A percentile compares a stretch with the other conserved stretches of the same genome.
phyloP scores from a whole-genome alignment of 2,888 invertebrate species.

The Euspilapteryx auroguttella region DNA sequence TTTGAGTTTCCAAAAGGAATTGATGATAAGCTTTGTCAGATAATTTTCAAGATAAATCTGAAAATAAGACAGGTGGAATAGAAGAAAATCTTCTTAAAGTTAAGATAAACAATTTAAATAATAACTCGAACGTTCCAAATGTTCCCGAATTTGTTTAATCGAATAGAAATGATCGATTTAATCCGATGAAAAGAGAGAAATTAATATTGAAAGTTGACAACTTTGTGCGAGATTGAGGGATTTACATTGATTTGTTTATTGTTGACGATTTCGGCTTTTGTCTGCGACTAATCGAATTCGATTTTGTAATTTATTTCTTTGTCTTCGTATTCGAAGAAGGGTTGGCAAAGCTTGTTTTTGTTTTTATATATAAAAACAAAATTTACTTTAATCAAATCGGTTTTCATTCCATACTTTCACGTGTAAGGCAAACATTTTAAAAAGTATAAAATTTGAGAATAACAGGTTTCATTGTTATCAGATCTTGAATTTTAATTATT shows the following conservation, averaged over 20 bases:
- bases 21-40: conserved; percentile 1
- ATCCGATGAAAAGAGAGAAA: conserved; percentile 17
- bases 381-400: too few relatives aligned
- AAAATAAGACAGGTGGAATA: too few relatives aligned
- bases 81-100: too few relatives aligned
- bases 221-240: conserved; percentile 12
- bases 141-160: conserved; percentile 12
- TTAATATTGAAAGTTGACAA: conserved; percentile 12
- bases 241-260: conserved; percentile 11
- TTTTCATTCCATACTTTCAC: too few relatives aligned
- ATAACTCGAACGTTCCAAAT: not conserved
- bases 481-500: conserved; percentile 24
- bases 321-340: conserved; percentile 3
- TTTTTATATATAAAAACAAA: too few relatives aligned
- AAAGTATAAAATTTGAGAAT: conserved; percentile 5
- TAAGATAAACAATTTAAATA: conserved; percentile 1
- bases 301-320: conserved; percentile 17
- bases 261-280: conserved; percentile 15
- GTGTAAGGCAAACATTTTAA: not conserved
- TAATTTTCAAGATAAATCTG: conserved; percentile 1
- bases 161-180: conserved; percentile 20
- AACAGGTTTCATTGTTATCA: conserved; percentile 11
- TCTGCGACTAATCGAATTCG: conserved; percentile 17
- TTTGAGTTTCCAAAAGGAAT: conserved; percentile 3
- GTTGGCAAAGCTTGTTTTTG: too few relatives aligned